Conservation (phyloP, 2,113 vertebrate genomes). For the Drymodes brunneopygia region DNA sequence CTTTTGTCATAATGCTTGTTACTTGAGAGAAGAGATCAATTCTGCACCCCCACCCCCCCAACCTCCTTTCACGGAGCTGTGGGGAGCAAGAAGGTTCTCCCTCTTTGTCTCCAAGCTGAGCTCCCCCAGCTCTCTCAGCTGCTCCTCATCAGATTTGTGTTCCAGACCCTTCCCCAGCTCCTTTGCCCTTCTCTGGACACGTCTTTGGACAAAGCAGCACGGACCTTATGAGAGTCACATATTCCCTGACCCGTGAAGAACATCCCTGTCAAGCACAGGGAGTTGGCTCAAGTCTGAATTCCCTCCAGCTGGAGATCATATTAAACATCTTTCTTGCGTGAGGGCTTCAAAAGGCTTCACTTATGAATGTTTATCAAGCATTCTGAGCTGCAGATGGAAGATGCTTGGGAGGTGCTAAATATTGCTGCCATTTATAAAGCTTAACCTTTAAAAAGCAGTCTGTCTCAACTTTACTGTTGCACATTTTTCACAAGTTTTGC, state of each 20-base stretch:
- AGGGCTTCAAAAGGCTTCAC: constrained; percentile 14
- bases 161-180: background rate
- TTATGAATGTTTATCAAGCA: constrained; percentile 7
- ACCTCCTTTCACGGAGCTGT: background rate
- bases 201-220: background rate
- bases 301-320: background rate
- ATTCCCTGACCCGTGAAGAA: background rate
- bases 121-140: background rate
- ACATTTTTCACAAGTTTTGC: background rate
- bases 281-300: background rate
- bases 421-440: constrained; percentile 44
- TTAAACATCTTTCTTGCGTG: background rate
- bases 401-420: constrained; percentile 54
- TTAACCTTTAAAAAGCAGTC: constrained; percentile 47
- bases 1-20: background rate
- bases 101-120: background rate
- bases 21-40: background rate
- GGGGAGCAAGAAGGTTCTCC: background rate
- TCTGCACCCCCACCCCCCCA: background rate
- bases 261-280: background rate
- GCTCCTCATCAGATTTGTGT: background rate
- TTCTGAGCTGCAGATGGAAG: constrained; percentile 35
- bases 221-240: background rate
- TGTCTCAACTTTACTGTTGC: background rate
- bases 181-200: background rate